Evolutionary conservation across 2,797 vertebrate species (phyloP).

Genomic region (Tamandua tetradactyla): DNA sequence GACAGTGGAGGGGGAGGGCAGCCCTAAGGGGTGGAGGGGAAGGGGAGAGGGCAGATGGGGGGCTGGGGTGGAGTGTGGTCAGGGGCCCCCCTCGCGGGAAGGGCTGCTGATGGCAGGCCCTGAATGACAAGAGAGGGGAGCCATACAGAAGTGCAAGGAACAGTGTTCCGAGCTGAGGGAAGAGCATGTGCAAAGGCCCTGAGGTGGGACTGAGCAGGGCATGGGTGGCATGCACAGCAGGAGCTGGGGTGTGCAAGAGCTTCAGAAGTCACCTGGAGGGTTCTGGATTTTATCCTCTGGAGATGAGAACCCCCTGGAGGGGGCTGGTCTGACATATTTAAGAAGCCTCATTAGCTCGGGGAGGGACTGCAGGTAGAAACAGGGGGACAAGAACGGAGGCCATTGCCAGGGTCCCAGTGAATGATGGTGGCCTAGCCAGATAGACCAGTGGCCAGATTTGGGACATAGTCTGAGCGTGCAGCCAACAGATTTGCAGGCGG

Average conservation of each 20-base stretch:
- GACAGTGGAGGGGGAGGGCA: background rate
- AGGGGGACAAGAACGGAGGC: background rate
- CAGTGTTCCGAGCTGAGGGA: background rate
- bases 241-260: background rate
- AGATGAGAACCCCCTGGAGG: background rate
- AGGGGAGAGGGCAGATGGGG: background rate
- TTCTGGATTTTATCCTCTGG: background rate
- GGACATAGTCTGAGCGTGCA: background rate
- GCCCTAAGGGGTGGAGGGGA: rapidly evolving
- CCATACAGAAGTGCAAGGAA: background rate
- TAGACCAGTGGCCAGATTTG: background rate
- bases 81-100: background rate
- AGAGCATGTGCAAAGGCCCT: background rate
- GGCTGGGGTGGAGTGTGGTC: background rate
- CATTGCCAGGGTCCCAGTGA: background rate
- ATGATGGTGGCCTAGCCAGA: background rate
- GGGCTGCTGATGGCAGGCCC: no score
- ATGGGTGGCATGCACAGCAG: background rate
- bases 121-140: background rate
- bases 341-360: background rate
- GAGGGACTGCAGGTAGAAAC: background rate
- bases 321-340: background rate
- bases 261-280: background rate
- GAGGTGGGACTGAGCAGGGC: background rate
- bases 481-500: background rate